phyloP scores from a whole-genome alignment of 2,113 vertebrate genomes.

The Diphyllodes magnificus region DNA sequence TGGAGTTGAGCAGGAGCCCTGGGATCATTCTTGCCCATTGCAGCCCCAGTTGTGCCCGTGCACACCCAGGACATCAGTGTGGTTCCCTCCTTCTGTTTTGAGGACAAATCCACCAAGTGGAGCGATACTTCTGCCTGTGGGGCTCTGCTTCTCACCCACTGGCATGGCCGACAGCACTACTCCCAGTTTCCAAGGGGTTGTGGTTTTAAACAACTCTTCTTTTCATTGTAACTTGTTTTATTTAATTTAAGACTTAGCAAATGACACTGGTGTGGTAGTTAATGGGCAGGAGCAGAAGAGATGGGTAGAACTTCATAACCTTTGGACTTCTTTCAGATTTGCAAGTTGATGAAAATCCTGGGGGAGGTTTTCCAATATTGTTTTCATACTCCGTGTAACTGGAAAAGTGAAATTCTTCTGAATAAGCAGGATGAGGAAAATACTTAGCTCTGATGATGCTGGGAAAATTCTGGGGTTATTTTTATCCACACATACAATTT shows the following conservation, averaged over 20 bases:
- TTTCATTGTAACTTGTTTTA: constrained; percentile 3
- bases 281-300: not conserved
- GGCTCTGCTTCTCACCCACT: rapidly evolving
- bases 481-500: not conserved
- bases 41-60: rapidly evolving
- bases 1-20: not conserved
- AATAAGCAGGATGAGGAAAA: constrained; percentile 33
- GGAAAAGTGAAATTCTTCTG: constrained; percentile 52
- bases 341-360: not conserved
- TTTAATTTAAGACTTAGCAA: not conserved
- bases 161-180: not conserved
- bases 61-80: rapidly evolving
- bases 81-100: not conserved
- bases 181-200: not conserved
- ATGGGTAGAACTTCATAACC: not conserved
- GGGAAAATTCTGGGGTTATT: constrained; percentile 55
- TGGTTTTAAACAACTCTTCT: constrained; percentile 3
- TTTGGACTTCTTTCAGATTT: not conserved
- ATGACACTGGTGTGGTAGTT: not conserved
- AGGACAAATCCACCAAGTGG: not conserved
- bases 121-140: rapidly evolving
- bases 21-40: not conserved
- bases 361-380: not conserved
- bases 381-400: not conserved
- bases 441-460: constrained; percentile 23